Base-by-base conservation (phyloP, 2,797 vertebrate species). In the Anisognathus igniventris region DNA sequence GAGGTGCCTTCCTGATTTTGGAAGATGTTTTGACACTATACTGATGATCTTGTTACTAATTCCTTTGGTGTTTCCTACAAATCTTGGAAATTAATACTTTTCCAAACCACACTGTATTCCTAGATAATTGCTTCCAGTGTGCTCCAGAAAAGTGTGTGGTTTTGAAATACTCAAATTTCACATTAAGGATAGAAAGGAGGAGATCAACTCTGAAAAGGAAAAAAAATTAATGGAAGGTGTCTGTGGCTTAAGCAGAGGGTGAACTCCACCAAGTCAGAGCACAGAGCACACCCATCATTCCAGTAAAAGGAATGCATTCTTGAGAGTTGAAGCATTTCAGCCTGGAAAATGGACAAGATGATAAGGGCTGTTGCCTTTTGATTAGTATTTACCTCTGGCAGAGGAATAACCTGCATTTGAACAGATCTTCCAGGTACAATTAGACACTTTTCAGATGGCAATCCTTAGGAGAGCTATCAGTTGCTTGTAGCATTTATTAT, bases 301-400 rank as follows among this genome's bases (percentile, higher is more conserved):
- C 85, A 75, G 57, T 31, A 56, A 77, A 86, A 39, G 67, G 78
- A 89, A 42, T 37, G 44, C 82, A 86, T 95, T 96, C 68, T 61
- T 83, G 27, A 81, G 86, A 86, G 39, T 27, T 95, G 92, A 96
- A 92, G 47, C 66, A 73, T 72, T 88, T 88, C 70, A 65, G 44
- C 61, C 40, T 91, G 72, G 76, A 86, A 87, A 95, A 87, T 4
- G n/a, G 60, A 62, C 56, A 40, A 65, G 60, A 58, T 1, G n/a
- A 57, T 88, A 93, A 92, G 47, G 42, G 58, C 54, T 30, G 2
- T 9, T 53, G 77, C 61, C 57, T 96, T 79, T 74, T 80, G 71
- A 74, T 60, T 47, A 33, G 39, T 21, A n/a, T 50, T 72, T 74
- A 93, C 86, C 73, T 72, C 83, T 83, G 88, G n/a, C 50, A 48